Conservation (phyloP, 2,888 invertebrate species). For the Taenaris catops region DNA sequence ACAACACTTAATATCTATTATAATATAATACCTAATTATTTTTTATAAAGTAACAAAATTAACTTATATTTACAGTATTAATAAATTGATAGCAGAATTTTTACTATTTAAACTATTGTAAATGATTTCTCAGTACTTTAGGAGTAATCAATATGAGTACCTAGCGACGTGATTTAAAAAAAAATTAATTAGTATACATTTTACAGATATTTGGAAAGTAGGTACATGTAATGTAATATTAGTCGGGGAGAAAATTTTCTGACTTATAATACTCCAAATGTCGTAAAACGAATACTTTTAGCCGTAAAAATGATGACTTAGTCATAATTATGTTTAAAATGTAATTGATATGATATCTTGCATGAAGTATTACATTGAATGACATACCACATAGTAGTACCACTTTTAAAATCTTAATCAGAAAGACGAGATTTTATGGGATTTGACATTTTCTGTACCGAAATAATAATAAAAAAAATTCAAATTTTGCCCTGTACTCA, state of each 20-base stretch:
- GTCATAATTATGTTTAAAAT: too few species aligned
- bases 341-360: too few species aligned
- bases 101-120: slow-evolving; percentile 51
- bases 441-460: too few species aligned
- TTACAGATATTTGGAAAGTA: slow-evolving; percentile 6
- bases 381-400: too few species aligned
- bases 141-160: slow-evolving; percentile 19
- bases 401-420: too few species aligned
- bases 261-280: slow-evolving; percentile 1
- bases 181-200: background rate
- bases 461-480: too few species aligned
- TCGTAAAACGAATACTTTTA: slow-evolving; percentile 3
- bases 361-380: too few species aligned
- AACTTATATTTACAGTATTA: slow-evolving; percentile 78
- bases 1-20: slow-evolving; percentile 76
- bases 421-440: too few species aligned
- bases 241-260: slow-evolving; percentile 1
- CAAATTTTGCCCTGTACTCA: too few species aligned
- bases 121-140: slow-evolving; percentile 29
- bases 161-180: slow-evolving; percentile 5
- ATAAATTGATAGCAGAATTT: slow-evolving; percentile 75
- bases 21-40: slow-evolving; percentile 77
- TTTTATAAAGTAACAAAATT: slow-evolving; percentile 78
- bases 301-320: too few species aligned
- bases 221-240: slow-evolving; percentile 1